A percentile compares a stretch with the other conserved stretches of the same genome.
Evolutionary conservation across 2,113 vertebrate genomes (phyloP).

Genomic region (Ptilonorhynchus violaceus): DNA sequence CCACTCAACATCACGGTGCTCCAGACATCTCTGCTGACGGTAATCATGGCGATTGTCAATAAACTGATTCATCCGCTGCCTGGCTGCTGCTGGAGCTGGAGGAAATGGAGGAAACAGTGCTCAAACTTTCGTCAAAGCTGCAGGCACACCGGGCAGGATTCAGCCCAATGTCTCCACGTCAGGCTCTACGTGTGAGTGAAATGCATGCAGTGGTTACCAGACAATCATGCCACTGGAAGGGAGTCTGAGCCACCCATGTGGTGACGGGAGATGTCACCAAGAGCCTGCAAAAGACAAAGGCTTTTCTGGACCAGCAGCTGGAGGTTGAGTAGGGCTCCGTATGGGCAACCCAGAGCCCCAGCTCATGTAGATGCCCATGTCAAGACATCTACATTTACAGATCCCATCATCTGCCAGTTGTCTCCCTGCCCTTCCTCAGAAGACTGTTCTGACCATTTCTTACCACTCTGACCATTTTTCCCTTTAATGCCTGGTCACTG

Average conservation of each 20-base stretch:
- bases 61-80: background rate
- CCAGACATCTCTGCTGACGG: background rate
- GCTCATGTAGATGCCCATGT: background rate
- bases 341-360: background rate
- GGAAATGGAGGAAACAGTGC: background rate
- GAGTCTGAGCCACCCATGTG: no score
- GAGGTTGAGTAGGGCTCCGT: accelerated
- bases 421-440: background rate
- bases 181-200: accelerated
- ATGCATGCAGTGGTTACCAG: background rate
- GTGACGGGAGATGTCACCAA: background rate
- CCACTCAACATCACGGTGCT: accelerated
- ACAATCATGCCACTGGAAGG: background rate
- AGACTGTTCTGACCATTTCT: background rate
- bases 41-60: background rate
- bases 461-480: background rate
- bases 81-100: background rate
- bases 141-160: background rate
- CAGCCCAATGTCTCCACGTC: accelerated
- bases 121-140: background rate
- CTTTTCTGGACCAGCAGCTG: background rate
- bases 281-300: accelerated
- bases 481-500: background rate
- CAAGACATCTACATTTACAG: background rate
- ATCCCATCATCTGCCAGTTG: background rate